These are phyloP conservation scores for Brenthis ino DNA, from an alignment of 2,888 invertebrate genomes.

Conservation along the genomic window DNA sequence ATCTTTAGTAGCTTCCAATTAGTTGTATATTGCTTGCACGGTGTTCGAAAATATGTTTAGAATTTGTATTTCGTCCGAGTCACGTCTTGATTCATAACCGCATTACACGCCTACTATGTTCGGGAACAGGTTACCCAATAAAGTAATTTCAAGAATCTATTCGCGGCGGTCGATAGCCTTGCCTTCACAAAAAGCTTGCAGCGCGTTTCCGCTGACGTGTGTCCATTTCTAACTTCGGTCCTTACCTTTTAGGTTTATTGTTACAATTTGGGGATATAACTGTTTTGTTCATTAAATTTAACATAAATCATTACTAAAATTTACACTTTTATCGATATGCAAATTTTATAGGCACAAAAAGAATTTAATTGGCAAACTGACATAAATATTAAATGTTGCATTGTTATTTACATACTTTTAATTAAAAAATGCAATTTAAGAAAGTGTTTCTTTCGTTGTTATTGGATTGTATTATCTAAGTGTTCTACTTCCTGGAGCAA, in stretches of 20 bases:
- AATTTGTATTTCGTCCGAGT: conserved; percentile 55
- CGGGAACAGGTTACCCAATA: conserved; percentile 76
- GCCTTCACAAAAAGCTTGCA: conserved; percentile 68
- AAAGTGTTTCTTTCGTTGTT: too few species aligned
- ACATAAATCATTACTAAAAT: too few species aligned
- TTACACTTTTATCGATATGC: too few species aligned
- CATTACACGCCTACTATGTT: conserved; percentile 66
- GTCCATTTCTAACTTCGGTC: conserved; percentile 17
- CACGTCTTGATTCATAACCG: conserved; percentile 62
- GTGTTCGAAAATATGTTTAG: conserved; percentile 45
- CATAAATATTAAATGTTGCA: too few species aligned
- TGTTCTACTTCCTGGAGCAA: conserved; percentile 10
- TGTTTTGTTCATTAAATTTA: too few species aligned
- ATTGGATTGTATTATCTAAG: background rate
- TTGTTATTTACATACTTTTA: background rate
- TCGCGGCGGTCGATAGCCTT: conserved; percentile 69
- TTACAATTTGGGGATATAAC: background rate
- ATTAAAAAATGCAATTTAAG: too few species aligned
- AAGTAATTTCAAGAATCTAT: conserved; percentile 75
- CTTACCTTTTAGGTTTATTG: conserved; percentile 5
- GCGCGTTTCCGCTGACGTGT: conserved; percentile 35
- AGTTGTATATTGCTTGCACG: conserved; percentile 35
- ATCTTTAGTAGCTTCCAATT: conserved; percentile 48
- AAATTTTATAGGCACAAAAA: too few species aligned
- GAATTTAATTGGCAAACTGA: too few species aligned